Evolutionary conservation across 2,797 vertebrate genomes (phyloP).

Genomic region (Falco columbarius): DNA sequence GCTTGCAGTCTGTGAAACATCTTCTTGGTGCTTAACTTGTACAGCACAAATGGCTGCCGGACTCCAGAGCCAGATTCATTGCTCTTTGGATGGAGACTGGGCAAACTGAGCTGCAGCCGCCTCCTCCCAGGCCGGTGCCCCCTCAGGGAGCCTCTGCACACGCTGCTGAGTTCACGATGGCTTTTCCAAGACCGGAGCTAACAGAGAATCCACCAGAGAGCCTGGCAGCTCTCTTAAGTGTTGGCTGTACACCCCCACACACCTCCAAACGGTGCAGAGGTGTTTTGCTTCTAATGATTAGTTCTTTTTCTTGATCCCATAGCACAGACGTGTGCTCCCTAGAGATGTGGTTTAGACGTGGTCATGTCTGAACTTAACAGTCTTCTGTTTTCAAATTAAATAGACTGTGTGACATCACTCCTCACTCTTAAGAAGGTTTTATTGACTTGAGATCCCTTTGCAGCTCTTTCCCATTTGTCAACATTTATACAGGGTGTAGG

Average conservation of each 20-base stretch:
- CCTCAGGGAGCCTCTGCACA: background rate
- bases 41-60: background rate
- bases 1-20: background rate
- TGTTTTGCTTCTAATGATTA: background rate
- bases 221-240: background rate
- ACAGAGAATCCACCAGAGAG: background rate
- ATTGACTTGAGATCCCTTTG: background rate
- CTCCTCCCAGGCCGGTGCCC: background rate
- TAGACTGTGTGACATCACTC: background rate
- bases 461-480: background rate
- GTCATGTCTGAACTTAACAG: background rate
- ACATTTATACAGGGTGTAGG: background rate
- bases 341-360: background rate
- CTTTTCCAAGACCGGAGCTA: background rate
- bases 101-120: background rate
- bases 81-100: background rate
- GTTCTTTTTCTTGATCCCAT: background rate
- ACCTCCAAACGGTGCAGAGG: background rate
- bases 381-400: background rate
- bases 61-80: background rate
- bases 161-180: background rate
- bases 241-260: background rate
- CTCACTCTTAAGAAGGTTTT: background rate
- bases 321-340: background rate
- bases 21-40: background rate